Conservation (phyloP, 2,888 invertebrate genomes). For the Drosophila setosimentum region DNA sequence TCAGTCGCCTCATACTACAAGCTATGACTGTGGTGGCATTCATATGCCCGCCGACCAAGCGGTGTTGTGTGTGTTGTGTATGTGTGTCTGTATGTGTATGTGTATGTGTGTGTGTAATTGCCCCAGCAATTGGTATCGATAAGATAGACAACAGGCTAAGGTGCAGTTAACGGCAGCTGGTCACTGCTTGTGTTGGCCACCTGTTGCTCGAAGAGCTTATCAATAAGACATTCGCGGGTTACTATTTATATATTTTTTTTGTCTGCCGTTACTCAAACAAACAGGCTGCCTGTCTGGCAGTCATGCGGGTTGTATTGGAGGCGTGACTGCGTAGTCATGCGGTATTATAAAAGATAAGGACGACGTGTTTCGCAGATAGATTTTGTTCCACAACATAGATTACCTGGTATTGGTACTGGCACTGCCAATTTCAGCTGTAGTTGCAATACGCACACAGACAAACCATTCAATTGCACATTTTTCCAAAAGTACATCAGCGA, state of each 20-base stretch:
- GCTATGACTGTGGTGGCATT: background rate
- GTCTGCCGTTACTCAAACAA: conserved; percentile 9
- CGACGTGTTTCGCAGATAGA: background rate
- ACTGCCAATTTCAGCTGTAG: background rate
- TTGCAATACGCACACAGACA: background rate
- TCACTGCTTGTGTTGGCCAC: conserved; percentile 35
- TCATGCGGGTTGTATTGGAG: background rate
- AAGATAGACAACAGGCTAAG: conserved; percentile 43
- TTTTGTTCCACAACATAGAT: too few species aligned
- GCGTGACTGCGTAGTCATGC: conserved; percentile 11
- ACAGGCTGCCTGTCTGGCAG: background rate
- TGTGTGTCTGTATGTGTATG: conserved; percentile 6
- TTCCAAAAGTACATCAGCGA: background rate
- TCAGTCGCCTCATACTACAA: background rate
- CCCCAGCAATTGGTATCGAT: conserved; percentile 38
- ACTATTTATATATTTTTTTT: conserved; percentile 17
- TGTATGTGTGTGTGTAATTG: conserved; percentile 19
- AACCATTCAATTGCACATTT: background rate
- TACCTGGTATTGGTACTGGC: too few species aligned
- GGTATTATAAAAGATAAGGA: background rate
- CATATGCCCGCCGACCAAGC: too few species aligned
- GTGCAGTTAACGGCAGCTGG: conserved; percentile 29
- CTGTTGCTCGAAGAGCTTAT: conserved; percentile 49
- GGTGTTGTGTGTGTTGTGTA: conserved; percentile 13
- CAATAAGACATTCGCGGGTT: conserved; percentile 22